Evolutionary conservation across 2,797 vertebrate genomes (phyloP).

Genomic region (Nannoperca australis): DNA sequence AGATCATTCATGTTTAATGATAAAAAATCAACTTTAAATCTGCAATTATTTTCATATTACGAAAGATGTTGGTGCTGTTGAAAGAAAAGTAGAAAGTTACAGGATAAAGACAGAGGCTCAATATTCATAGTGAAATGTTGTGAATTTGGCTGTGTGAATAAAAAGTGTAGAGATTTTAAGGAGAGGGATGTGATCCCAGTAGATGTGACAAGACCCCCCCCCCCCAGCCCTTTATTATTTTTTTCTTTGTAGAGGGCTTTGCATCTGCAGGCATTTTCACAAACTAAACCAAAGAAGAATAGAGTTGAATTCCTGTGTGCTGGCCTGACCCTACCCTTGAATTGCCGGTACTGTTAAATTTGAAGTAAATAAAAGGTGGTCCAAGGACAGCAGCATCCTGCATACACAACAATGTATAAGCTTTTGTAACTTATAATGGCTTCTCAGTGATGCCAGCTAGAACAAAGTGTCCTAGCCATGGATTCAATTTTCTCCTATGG

Average conservation of each 20-base stretch:
- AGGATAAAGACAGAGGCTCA: conserved; percentile 6
- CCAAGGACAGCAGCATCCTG: conserved; percentile 57
- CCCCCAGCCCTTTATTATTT: conserved; percentile 19
- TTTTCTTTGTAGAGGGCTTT: conserved; percentile 38
- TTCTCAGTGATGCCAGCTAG: conserved; percentile 61
- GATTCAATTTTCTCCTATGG: conserved; percentile 70
- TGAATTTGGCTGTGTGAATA: conserved; percentile 36
- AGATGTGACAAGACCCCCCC: conserved; percentile 45
- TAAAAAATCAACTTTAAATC: conserved; percentile 16
- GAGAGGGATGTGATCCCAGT: conserved; percentile 49
- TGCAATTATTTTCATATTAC: conserved; percentile 17
- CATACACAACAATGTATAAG: conserved; percentile 56
- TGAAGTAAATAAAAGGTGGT: conserved; percentile 60
- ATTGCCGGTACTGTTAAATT: conserved; percentile 43
- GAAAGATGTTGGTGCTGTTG: not conserved
- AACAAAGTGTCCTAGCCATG: conserved; percentile 60
- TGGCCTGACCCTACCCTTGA: conserved; percentile 17
- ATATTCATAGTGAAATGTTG: conserved; percentile 16
- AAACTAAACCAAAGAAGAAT: conserved; percentile 34
- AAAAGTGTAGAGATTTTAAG: conserved; percentile 25
- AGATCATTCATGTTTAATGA: not conserved
- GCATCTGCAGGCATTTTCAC: conserved; percentile 53
- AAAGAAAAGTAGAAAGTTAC: conserved; percentile 4
- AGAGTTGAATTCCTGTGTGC: conserved; percentile 29
- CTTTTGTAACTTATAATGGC: conserved; percentile 67